A percentile compares a stretch with the other conserved stretches of the same genome.
phyloP scores from a whole-genome alignment of 2,888 invertebrate species.

The Acrobasis consociella region DNA sequence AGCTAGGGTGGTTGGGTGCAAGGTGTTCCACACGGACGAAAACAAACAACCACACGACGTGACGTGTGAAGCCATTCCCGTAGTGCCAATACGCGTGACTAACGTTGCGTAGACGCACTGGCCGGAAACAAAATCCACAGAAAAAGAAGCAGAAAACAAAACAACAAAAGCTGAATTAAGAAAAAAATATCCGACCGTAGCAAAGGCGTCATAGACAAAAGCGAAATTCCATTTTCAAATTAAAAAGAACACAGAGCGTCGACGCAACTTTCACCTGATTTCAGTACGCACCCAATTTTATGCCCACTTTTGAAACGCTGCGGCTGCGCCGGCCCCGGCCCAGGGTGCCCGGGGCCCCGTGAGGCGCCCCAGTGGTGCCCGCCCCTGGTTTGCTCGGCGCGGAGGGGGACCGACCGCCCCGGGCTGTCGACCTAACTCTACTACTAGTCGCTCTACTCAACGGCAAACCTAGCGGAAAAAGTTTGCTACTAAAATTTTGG shows the following conservation, averaged over 20 bases:
- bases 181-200: constrained; percentile 22
- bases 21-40: constrained; percentile 60
- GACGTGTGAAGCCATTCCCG: constrained; percentile 70
- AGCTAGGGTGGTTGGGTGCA: constrained; percentile 54
- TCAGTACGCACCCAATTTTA: constrained; percentile 81
- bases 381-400: constrained; percentile 67
- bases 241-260: constrained; percentile 65
- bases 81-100: constrained; percentile 73
- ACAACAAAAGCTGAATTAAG: constrained; percentile 24
- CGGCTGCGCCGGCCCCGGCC: constrained; percentile 71
- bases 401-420: constrained; percentile 74
- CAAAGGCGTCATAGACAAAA: constrained; percentile 49
- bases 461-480: constrained; percentile 84
- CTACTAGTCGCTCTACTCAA: constrained; percentile 84
- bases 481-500: constrained; percentile 55
- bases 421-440: constrained; percentile 81
- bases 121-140: constrained; percentile 33
- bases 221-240: constrained; percentile 41
- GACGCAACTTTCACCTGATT: constrained; percentile 71
- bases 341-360: constrained; percentile 53
- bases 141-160: constrained; percentile 34
- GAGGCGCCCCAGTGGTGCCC: constrained; percentile 36
- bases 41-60: constrained; percentile 56
- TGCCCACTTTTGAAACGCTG: constrained; percentile 79
- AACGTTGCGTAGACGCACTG: constrained; percentile 79